Base-by-base conservation (phyloP, 2,113 vertebrate genomes). In the Phainopepla nitens region DNA sequence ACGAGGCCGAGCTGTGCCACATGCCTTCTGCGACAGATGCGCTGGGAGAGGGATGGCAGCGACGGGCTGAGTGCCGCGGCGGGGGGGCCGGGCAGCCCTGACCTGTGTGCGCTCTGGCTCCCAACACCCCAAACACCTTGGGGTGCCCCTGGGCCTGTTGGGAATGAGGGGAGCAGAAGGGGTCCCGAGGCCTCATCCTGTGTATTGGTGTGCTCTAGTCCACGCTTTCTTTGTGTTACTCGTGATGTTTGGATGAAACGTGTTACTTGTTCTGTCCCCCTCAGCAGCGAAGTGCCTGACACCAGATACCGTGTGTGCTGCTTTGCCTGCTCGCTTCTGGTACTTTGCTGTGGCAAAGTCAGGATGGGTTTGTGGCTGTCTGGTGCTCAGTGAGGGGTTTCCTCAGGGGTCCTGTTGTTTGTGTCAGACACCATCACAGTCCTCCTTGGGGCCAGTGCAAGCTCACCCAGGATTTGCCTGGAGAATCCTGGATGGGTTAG, bases 1-100 rank as follows among this genome's bases (percentile, higher is more conserved):
- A 87, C 76, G 42, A 94, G 91, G 94, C 86, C 35, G 7, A 73
- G 93, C 89, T 65, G 71, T 89, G 91, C 93, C 91, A 83, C 68
- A 77, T 91, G 89, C 94, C 68, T 94, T 56, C 91, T 77, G 83
- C 4, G 60, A 91, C 94, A 94, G 94, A 95, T 96, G 96, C 22
- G 31, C 83, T 60, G 80, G 87, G 87, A 96, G 75, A 91, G 83
- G 80, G 83, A 83, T 3, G 4, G 82, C 10, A 1, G 64, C 16
- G 45, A 83, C 12, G 2, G 65, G 78, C 81, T 73, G 54, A 69
- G 58, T 2, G 18, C 84, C 4, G 49, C 1, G 4, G 22, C 8
- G 11, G 39, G 92, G 79, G 80, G 83, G 36, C n/a, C 45, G 0
- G n/a, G 58, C 66, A 49, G 75, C 49, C 54, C 57, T 4, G 3